Evolutionary conservation across 2,888 invertebrate genomes (phyloP).

Genomic region (Hetaerina titia): DNA sequence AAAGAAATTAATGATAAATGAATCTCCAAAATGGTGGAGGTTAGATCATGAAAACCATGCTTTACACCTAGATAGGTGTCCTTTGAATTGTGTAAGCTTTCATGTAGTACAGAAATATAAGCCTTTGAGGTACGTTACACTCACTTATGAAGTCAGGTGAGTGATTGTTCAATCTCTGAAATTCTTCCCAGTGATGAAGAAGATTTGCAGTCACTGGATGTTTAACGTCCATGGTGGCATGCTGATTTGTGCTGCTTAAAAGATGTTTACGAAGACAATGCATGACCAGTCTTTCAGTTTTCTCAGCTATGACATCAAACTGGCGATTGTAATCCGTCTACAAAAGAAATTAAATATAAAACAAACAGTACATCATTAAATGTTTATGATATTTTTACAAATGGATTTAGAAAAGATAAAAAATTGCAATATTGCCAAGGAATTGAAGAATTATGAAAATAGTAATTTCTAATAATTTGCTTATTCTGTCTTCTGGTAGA

Average conservation of each 20-base stretch:
- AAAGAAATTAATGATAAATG: background rate
- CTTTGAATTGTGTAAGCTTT: background rate
- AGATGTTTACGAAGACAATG: constrained; percentile 51
- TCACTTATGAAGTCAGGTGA: constrained; percentile 68
- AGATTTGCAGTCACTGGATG: constrained; percentile 70
- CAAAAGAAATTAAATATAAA: background rate
- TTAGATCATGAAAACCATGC: background rate
- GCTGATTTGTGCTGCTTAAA: background rate
- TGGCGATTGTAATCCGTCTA: constrained; percentile 69
- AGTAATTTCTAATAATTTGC: too few relatives aligned
- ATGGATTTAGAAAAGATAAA: too few relatives aligned
- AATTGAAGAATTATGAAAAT: too few relatives aligned
- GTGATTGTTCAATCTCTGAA: constrained; percentile 70
- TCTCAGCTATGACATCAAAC: constrained; percentile 66
- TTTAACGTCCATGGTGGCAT: background rate
- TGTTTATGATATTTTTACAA: too few relatives aligned
- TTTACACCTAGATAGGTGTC: background rate
- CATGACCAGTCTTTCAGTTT: constrained; percentile 67
- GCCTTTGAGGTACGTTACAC: background rate
- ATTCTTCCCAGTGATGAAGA: constrained; percentile 75
- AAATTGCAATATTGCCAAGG: too few relatives aligned
- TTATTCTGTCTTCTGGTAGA: too few relatives aligned
- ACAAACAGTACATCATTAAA: background rate
- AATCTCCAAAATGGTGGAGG: background rate
- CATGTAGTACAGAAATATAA: background rate